Evolutionary conservation across 2,113 vertebrate species (phyloP), one percentile per base, ranked within the genome.

Genomic region (Anhinga rufa): DNA sequence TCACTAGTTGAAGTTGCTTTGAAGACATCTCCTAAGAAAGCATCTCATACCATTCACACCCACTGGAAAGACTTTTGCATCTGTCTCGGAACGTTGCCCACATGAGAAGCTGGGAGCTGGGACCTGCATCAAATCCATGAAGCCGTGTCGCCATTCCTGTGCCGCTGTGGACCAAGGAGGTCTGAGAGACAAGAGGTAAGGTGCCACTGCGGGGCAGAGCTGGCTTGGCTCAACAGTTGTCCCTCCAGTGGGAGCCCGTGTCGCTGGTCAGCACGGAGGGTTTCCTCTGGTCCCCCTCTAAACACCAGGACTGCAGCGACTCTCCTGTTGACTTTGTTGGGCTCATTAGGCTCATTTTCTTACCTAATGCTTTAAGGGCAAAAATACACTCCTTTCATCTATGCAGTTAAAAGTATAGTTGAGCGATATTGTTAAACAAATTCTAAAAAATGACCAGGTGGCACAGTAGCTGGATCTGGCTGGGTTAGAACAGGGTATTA

Each of bases 151-250:
- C 44, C 6, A 0, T 61, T 58, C 17, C 90, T 40, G 19, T 44
- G 68, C 60, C 51, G 46, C 58, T 55, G 54, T 17, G 51, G 34
- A 31, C 55, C 19, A 11, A 28, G n/a, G 54, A 61, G 55, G 32
- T 51, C 65, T 46, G 36, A 2, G 64, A 54, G 52, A 44, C 44
- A 16, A 58, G 69, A 49, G 75, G 46, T 52, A 17, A 69, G 31
- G 28, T 26, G 49, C 49, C 82, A 26, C 38, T 6, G 0, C 2
- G 4, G 38, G 64, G 82, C 48, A 29, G 17, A 83, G 48, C 15
- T 24, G 10, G 36, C 7, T 7, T 3, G 3, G 49, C 66, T 66
- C 3, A 0, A 29, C 7, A 4, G 13, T 65, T 46, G 5, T 34
- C 24, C 38, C 61, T 71, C 54, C 11, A 28, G n/a, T 10, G 11